phyloP scores from a whole-genome alignment of 2,113 vertebrate genomes.

The Gymnogyps californianus region DNA sequence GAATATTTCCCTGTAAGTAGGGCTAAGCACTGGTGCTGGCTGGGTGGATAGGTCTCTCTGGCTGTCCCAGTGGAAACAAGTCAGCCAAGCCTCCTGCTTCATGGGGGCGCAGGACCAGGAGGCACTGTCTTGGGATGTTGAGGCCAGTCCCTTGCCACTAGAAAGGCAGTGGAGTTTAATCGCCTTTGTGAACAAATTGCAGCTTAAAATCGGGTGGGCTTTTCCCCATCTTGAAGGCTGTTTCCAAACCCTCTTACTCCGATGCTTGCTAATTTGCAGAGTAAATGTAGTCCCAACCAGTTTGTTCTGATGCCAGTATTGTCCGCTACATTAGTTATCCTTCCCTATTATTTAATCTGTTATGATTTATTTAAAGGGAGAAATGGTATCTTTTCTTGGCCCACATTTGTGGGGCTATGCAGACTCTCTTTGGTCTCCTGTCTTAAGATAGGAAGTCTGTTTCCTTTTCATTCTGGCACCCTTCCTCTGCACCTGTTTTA shows the following conservation, averaged over 20 bases:
- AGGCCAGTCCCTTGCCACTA: not conserved
- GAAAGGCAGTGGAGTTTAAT: not conserved
- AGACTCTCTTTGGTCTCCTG: not conserved
- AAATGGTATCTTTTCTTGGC: not conserved
- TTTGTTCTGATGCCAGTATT: not conserved
- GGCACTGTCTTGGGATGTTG: not conserved
- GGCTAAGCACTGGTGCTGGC: not conserved
- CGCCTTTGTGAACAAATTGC: not conserved
- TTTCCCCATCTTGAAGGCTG: not conserved
- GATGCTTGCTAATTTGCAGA: not conserved
- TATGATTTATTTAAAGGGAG: not conserved
- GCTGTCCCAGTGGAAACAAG: not conserved
- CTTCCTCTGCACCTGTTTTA: constrained; percentile 26
- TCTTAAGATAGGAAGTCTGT: not conserved
- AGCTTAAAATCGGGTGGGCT: not conserved
- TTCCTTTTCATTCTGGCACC: constrained; percentile 1
- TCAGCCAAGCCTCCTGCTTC: not conserved
- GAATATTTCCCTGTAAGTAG: not conserved
- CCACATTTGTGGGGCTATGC: not conserved
- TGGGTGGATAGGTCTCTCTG: not conserved
- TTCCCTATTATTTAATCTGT: not conserved
- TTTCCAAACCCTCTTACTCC: not conserved
- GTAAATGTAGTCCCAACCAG: not conserved
- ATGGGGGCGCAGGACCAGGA: not conserved
- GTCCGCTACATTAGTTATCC: not conserved